Evolutionary conservation across 1,140 invertebrate species (phyloP).

Genomic region (Cyclina sinensis): DNA sequence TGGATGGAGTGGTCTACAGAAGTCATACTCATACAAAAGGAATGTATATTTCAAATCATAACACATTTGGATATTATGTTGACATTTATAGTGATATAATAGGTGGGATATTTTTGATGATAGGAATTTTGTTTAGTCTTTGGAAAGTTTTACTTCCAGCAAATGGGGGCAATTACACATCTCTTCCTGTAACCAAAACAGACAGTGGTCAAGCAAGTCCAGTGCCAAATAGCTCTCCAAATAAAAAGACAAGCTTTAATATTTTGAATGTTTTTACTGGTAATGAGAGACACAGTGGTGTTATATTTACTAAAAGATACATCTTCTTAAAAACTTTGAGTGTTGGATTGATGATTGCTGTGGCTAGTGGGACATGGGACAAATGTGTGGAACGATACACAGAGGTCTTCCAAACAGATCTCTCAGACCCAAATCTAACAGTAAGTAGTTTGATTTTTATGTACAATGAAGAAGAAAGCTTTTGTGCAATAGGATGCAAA

Average conservation of each 20-base stretch:
- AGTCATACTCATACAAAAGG: conserved; percentile 70
- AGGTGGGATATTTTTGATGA: conserved; percentile 77
- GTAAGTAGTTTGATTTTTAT: too few species aligned
- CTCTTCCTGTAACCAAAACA: conserved; percentile 71
- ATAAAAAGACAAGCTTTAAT: conserved; percentile 56
- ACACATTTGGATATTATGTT: conserved; percentile 79
- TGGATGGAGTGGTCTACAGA: conserved; percentile 83
- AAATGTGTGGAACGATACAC: conserved; percentile 73
- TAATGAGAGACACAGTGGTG: conserved; percentile 47
- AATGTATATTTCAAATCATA: conserved; percentile 76
- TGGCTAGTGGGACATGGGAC: conserved; percentile 75
- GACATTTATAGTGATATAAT: conserved; percentile 80
- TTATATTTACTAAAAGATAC: conserved; percentile 69
- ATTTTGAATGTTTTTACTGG: conserved; percentile 53
- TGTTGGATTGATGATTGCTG: conserved; percentile 73
- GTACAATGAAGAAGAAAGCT: too few species aligned
- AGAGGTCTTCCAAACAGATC: conserved; percentile 70
- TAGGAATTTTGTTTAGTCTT: conserved; percentile 78
- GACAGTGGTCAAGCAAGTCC: conserved; percentile 46
- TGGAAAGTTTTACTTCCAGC: conserved; percentile 72
- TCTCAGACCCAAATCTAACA: conserved; percentile 71
- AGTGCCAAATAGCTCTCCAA: conserved; percentile 55
- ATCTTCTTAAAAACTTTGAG: conserved; percentile 79
- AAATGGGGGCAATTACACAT: conserved; percentile 30
- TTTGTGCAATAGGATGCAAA: too few species aligned